Percentiles rank a stretch among this genome's conserved stretches.
phyloP scores from a whole-genome alignment of 2,797 vertebrate genomes.

The Pygocentrus nattereri region DNA sequence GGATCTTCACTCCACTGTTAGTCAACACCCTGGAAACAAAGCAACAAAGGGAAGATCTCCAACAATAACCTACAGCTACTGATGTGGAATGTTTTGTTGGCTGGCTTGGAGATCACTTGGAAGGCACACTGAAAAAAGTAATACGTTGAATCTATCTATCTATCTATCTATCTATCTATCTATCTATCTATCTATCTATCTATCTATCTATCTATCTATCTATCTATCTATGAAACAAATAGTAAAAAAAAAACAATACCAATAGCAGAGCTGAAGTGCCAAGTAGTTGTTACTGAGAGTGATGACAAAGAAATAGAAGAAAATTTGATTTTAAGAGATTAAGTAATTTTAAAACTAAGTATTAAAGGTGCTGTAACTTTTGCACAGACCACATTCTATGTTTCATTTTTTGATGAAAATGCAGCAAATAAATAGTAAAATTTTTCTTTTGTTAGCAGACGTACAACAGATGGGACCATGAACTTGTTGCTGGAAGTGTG shows the following conservation, averaged over 20 bases:
- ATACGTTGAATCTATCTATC: background rate
- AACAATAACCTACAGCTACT: slow-evolving; percentile 24
- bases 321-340: too few relatives aligned
- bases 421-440: too few relatives aligned
- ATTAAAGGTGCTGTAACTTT: too few relatives aligned
- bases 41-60: slow-evolving; percentile 31
- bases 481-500: too few relatives aligned
- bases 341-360: too few relatives aligned
- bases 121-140: background rate
- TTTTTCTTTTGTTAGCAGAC: too few relatives aligned
- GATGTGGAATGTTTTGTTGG: background rate
- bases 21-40: slow-evolving; percentile 50
- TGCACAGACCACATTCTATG: too few relatives aligned
- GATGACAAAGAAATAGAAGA: too few relatives aligned
- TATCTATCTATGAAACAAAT: background rate
- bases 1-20: slow-evolving; percentile 43
- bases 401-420: too few relatives aligned
- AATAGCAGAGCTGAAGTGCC: too few relatives aligned
- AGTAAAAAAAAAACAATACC: background rate
- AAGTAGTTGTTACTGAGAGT: too few relatives aligned
- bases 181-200: background rate
- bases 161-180: background rate
- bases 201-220: background rate
- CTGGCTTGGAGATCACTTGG: background rate
- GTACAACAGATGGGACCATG: too few relatives aligned